Evolutionary conservation across 2,888 invertebrate genomes (phyloP), one percentile per base, ranked within the genome.

Genomic region (Trissolcus brochymenae): DNA sequence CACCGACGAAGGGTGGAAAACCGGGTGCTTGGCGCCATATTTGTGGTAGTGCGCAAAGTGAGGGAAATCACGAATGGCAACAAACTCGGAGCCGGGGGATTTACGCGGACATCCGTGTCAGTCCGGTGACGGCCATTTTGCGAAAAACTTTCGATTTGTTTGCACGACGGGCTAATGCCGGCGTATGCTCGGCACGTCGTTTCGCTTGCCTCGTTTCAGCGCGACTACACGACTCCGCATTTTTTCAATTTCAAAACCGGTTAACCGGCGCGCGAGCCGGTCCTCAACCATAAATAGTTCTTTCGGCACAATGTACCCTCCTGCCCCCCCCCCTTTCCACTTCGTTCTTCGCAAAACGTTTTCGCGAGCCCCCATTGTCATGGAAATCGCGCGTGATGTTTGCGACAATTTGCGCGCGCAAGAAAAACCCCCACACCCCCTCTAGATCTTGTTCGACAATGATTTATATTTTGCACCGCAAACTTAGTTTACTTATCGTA

Each of bases 41-140:
- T 89, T 89, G 89, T 86, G 89, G 87, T 86, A 84, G 86, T 84
- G 84, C 83, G 85, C 84, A 83, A 85, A 87, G 87, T 84, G 86
- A 86, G 87, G 87, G 87, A 88, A 88, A 88, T 89, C 87, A 88
- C 87, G 87, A 88, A 85, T 84, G 84, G 84, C 81, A 82, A 82
- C 85, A 79, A 83, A 78, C 78, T 59, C 41, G 51, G 78, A 65
- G 65, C 56, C 59, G 76, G 80, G 75, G 78, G 82, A 85, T 86
- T 85, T 86, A 86, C 84, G 86, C 86, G 87, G 87, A 87, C 88
- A 87, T 87, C 86, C 86, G 86, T 84, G 87, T 86, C 86, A 87
- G 86, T 84, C 85, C 82, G 85, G 85, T 87, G 87, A 87, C 88
- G 88, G 88, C 88, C 88, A 89, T 89, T 89, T 88, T 89, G 88